Base-by-base conservation (phyloP, 2,888 invertebrate genomes). In the Polyploca ridens region DNA sequence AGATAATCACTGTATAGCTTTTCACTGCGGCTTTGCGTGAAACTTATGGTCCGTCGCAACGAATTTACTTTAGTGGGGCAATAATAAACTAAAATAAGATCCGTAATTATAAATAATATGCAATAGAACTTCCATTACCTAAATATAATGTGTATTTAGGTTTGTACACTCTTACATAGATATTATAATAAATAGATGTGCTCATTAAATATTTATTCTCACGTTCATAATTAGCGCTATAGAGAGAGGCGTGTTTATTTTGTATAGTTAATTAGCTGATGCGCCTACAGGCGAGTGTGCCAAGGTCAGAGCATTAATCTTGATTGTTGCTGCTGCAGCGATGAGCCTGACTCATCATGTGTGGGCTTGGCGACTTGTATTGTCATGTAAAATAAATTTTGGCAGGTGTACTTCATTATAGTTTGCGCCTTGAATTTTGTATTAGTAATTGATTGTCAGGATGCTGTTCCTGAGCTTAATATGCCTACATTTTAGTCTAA, bases 271-370 rank as follows among this genome's bases (percentile, higher is more conserved):
- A 69, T 75, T 68, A 76, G 68, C 64, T 65, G 41, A 64, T 16
- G 64, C 59, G 54, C 54, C 54, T 54, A 64, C 64, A 58, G 41
- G 62, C 62, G 72, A 76, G 66, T 76, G 70, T 78, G 76, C 67
- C 78, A 79, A 79, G 77, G 78, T 74, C 64, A 77, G 69, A 69
- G 63, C 63, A 67, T 69, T 68, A 65, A 70, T 74, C 64, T 70
- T 62, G 63, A 58, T 49, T 33, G 58, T 66, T 62, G 67, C 46
- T 38, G 63, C 66, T 60, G 62, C 61, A 62, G 62, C 62, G 62
- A 38, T 62, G 63, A 19, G 33, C 65, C 69, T 77, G 79, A 79
- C 72, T 79, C 78, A 77, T 74, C 71, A 57, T 64, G 74, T 77
- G 76, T 79, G 77, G 64, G 64, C 60, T 69, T 71, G 72, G 73